Evolutionary conservation across 2,113 vertebrate genomes (phyloP), one percentile per base, ranked within the genome.

Genomic region (Triplophysa siluroides): DNA sequence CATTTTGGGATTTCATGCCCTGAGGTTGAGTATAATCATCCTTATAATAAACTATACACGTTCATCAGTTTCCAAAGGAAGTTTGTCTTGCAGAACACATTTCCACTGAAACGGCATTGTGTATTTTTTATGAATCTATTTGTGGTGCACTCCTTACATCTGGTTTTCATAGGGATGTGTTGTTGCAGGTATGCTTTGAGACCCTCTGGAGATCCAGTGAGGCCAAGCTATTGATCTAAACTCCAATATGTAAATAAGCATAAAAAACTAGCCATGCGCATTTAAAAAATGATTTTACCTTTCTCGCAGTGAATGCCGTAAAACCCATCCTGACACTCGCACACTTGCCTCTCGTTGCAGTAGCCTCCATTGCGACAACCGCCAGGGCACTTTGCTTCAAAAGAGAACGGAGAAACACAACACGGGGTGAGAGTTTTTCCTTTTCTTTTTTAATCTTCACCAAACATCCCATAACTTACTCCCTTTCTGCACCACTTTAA

Each of bases 251-350:
- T 45, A 21, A 45, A 14, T 67, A 11, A 38, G 33, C 33, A 38
- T 38, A 7, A 38, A 45, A 2, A 45, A 45, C 43, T 45, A 45
- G 43, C 1, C 33, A 38, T 38, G 33, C 6, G 33, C 18, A 1
- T 7, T 19, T 1, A 19, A 56, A 10, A n/a, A 10, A 0, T 2
- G 3, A 60, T 56, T n/a, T 90, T 92, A 97, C 95, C 95, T 94
- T 96, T 96, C 85, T 97, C 95, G 88, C 95, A 96, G 78, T 96
- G 94, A 50, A 94, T 92, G 0, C 95, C 95, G 0, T 95, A 95
- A 91, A 96, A 96, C 56, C 95, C 95, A 87, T 95, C 94, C 54
- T 94, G 94, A 87, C 95, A 97, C 81, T 96, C 93, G 52, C 95
- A 97, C 80, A 96, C 82, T 1, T 93, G 93, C 60, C 95, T 93